phyloP scores from a whole-genome alignment of 2,888 invertebrate species.

The Pristionchus japonicus region DNA sequence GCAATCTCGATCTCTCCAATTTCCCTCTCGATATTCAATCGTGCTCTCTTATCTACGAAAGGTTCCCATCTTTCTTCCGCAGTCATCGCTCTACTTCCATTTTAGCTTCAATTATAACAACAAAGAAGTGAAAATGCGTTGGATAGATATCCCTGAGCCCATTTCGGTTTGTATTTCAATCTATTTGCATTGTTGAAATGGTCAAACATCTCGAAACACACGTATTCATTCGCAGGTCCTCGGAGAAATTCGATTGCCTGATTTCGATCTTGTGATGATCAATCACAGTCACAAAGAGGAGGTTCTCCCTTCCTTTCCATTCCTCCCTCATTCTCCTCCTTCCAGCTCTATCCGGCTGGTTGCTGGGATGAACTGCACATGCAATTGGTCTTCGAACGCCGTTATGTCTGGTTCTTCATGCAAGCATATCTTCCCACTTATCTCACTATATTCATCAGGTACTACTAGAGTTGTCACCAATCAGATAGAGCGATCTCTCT shows the following conservation, averaged over 20 bases:
- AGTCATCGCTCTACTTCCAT: not conserved
- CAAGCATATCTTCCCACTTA: slow-evolving; percentile 71
- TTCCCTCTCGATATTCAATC: slow-evolving; percentile 64
- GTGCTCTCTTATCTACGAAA: slow-evolving; percentile 63
- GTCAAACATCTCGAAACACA: not conserved
- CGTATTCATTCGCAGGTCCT: slow-evolving; percentile 44
- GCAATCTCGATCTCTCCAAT: slow-evolving; percentile 60
- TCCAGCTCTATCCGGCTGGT: slow-evolving; percentile 67
- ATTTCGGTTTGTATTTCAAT: slow-evolving; percentile 46
- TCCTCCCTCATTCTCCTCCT: not conserved
- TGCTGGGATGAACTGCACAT: slow-evolving; percentile 69
- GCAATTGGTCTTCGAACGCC: slow-evolving; percentile 60
- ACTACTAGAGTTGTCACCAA: not conserved
- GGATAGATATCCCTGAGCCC: slow-evolving; percentile 58
- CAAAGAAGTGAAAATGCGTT: slow-evolving; percentile 65
- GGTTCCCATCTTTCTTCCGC: slow-evolving; percentile 49
- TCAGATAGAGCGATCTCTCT: not conserved
- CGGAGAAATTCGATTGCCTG: slow-evolving; percentile 62
- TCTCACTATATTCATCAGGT: slow-evolving; percentile 68
- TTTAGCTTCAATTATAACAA: slow-evolving; percentile 66
- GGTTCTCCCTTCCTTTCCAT: not conserved
- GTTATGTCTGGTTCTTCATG: slow-evolving; percentile 70
- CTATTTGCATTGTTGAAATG: not conserved
- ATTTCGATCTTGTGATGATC: slow-evolving; percentile 62
- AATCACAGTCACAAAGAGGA: slow-evolving; percentile 47